phyloP scores from a whole-genome alignment of 2,113 vertebrate genomes.

The Gadus macrocephalus region DNA sequence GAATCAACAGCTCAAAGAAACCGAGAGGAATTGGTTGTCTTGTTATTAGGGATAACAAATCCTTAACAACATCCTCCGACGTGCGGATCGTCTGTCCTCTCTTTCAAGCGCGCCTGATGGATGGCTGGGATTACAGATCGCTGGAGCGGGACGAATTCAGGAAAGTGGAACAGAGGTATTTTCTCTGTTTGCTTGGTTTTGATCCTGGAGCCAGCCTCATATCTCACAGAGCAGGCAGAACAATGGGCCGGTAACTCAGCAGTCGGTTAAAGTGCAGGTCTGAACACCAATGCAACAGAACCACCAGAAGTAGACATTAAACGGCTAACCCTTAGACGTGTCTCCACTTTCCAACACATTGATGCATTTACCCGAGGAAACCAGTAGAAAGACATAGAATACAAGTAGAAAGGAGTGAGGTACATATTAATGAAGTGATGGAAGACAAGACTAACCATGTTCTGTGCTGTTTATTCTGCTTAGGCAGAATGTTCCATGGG shows the following conservation, averaged over 20 bases:
- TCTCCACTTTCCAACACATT: too few relatives aligned
- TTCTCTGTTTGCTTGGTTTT: conserved; percentile 1
- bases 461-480: conserved; percentile 14
- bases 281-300: neutral
- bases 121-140: conserved; percentile 3
- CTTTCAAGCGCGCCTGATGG: neutral
- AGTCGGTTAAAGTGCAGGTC: neutral
- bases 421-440: neutral
- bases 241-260: conserved; percentile 26
- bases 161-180: conserved; percentile 13
- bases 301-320: too few relatives aligned
- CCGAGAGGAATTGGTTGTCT: neutral
- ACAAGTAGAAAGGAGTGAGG: neutral
- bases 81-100: neutral
- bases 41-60: neutral
- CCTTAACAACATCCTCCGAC: conserved; percentile 5
- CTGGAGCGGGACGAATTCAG: conserved; percentile 14
- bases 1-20: conserved; percentile 13
- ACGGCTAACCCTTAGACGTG: too few relatives aligned
- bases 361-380: too few relatives aligned
- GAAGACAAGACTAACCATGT: neutral
- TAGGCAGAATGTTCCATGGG: conserved; percentile 22
- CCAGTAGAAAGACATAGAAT: too few relatives aligned
- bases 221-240: conserved; percentile 12
- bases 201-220: conserved; percentile 16